Conservation (phyloP, 2,888 invertebrate species). For the Chrysolina oricalcia region DNA sequence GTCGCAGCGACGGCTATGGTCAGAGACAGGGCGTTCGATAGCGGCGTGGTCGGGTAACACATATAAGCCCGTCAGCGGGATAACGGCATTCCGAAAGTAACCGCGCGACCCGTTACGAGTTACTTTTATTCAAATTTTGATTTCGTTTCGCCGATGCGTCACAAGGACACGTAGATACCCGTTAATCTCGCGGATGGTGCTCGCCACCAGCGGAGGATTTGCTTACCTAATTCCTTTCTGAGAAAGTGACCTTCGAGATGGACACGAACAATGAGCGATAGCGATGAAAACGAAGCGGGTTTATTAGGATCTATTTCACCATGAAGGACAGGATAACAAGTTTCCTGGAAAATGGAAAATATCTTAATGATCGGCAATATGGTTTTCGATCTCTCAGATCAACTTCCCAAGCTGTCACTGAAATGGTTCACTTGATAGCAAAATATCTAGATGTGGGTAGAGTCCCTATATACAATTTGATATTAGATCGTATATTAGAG, state of each 20-base stretch:
- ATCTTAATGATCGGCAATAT: too few species aligned
- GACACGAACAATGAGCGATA: neutral
- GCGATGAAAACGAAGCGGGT: too few species aligned
- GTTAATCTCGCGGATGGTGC: slow-evolving; percentile 38
- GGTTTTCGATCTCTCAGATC: too few species aligned
- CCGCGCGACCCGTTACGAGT: slow-evolving; percentile 63
- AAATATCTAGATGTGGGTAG: too few species aligned
- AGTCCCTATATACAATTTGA: too few species aligned
- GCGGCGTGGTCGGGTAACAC: slow-evolving; percentile 64
- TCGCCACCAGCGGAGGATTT: slow-evolving; percentile 6
- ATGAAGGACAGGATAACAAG: too few species aligned
- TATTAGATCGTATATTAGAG: too few species aligned
- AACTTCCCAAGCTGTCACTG: too few species aligned
- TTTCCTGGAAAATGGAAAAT: too few species aligned
- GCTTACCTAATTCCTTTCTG: slow-evolving; percentile 12
- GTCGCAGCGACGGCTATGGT: neutral
- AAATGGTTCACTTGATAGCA: too few species aligned
- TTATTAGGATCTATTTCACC: too few species aligned
- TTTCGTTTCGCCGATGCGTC: slow-evolving; percentile 66
- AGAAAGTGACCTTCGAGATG: neutral
- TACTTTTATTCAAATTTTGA: slow-evolving; percentile 70
- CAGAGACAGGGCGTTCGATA: slow-evolving; percentile 40
- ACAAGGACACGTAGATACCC: slow-evolving; percentile 57
- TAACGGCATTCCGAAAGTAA: slow-evolving; percentile 68
- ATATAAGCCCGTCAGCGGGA: slow-evolving; percentile 60